Evolutionary conservation across 2,797 vertebrate genomes (phyloP).

Genomic region (Microcaecilia unicolor): DNA sequence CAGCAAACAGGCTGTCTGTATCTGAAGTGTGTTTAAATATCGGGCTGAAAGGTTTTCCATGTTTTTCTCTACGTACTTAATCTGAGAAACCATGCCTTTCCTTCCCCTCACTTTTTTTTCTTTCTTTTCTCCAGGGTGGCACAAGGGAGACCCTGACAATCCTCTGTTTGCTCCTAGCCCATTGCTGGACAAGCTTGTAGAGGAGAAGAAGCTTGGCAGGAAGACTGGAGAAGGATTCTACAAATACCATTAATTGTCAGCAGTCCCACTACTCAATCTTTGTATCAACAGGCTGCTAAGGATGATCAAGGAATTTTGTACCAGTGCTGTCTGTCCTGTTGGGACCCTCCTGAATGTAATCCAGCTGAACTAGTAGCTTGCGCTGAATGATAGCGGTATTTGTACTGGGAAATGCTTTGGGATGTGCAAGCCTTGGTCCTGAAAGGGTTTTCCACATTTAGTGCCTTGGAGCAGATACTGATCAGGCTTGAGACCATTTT

Average conservation of each 20-base stretch:
- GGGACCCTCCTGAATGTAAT: conserved; percentile 15
- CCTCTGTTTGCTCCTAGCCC: conserved; percentile 70
- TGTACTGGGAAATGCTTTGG: conserved; percentile 14
- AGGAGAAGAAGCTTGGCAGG: conserved; percentile 82
- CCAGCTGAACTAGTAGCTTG: conserved; percentile 14
- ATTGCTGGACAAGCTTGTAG: conserved; percentile 75
- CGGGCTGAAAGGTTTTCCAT: too few species aligned
- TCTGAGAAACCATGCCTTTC: too few species aligned
- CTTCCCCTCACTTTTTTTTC: too few species aligned
- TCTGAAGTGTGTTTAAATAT: too few species aligned
- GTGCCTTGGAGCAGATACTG: conserved; percentile 46
- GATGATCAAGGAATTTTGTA: neutral
- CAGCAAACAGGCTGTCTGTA: too few species aligned
- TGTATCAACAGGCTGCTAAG: too few species aligned
- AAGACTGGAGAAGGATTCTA: conserved; percentile 94
- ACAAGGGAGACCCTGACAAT: conserved; percentile 62
- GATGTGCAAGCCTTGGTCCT: conserved; percentile 15
- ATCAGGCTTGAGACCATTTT: conserved; percentile 8
- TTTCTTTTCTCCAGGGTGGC: conserved; percentile 68
- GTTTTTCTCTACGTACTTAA: too few species aligned
- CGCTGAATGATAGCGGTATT: too few species aligned
- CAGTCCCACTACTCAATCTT: neutral
- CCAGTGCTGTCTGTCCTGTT: neutral
- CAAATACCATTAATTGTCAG: conserved; percentile 72
- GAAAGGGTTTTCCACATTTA: conserved; percentile 26